A percentile compares a stretch with the other conserved stretches of the same genome.
These are phyloP conservation scores for Anastrepha ludens DNA, from an alignment of 1,140 invertebrate genomes.

Conservation along the genomic window DNA sequence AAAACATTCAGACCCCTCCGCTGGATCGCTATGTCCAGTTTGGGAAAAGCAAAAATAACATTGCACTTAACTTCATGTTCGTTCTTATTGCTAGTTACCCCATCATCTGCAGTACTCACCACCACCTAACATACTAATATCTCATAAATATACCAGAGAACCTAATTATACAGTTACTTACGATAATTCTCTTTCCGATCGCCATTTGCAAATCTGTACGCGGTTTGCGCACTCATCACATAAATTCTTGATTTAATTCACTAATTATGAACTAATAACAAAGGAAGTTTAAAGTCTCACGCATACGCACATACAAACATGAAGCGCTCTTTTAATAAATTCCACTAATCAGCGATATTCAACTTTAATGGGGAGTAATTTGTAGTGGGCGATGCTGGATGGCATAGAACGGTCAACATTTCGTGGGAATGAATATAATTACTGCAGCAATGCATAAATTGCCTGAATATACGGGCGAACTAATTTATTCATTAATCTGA, in stretches of 20 bases:
- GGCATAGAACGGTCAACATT: no score
- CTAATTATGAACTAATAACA: neutral
- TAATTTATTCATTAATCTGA: conserved; percentile 7
- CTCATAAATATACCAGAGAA: no score
- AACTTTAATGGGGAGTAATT: neutral
- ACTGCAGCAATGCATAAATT: neutral
- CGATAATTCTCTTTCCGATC: no score
- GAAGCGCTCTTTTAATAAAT: neutral
- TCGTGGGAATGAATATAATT: neutral
- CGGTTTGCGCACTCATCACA: neutral
- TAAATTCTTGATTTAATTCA: conserved; percentile 1
- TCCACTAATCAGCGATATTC: neutral
- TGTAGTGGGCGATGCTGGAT: neutral
- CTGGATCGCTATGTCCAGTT: no score
- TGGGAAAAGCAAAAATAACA: no score
- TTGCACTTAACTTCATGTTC: no score
- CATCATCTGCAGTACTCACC: no score
- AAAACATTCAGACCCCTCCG: no score
- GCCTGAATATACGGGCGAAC: neutral
- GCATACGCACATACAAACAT: neutral
- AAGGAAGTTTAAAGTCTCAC: neutral
- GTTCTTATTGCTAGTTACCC: no score
- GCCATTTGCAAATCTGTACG: no score
- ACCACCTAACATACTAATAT: no score
- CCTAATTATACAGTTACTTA: no score